Percentiles rank a stretch among this genome's conserved stretches.
Evolutionary conservation across 2,888 invertebrate genomes (phyloP).

Genomic region (Lasiommata megera): DNA sequence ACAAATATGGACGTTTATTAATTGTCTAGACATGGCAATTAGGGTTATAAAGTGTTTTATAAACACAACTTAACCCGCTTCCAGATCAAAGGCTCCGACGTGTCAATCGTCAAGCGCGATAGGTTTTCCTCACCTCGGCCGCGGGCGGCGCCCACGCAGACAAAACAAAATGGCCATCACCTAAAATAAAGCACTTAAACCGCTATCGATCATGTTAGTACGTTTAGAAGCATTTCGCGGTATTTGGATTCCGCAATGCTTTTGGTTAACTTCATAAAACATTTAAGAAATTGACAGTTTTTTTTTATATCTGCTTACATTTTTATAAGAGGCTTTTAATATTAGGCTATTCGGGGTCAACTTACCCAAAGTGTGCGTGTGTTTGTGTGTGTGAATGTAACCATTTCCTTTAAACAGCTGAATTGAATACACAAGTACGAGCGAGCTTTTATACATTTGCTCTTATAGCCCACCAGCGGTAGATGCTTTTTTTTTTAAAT

Average conservation of each 20-base stretch:
- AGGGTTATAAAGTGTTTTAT: slow-evolving; percentile 28
- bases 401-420: too few species aligned
- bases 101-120: slow-evolving; percentile 33
- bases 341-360: too few species aligned
- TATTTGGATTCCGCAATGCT: slow-evolving; percentile 8
- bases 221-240: slow-evolving; percentile 30
- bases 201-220: slow-evolving; percentile 54
- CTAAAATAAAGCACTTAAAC: slow-evolving; percentile 70
- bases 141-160: slow-evolving; percentile 57
- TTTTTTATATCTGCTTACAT: too few species aligned
- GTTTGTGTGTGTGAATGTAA: too few species aligned
- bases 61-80: slow-evolving; percentile 22
- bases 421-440: too few species aligned
- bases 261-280: not conserved
- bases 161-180: slow-evolving; percentile 55
- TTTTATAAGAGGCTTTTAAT: too few species aligned
- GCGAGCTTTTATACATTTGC: too few species aligned
- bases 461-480: too few species aligned
- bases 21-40: slow-evolving; percentile 31
- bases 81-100: slow-evolving; percentile 35
- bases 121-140: slow-evolving; percentile 52
- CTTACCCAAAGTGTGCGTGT: too few species aligned
- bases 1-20: slow-evolving; percentile 12
- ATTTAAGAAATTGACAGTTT: too few species aligned
- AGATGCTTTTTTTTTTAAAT: too few species aligned